Conservation (phyloP, 1,140 invertebrate species). For the Phortica variegata region DNA sequence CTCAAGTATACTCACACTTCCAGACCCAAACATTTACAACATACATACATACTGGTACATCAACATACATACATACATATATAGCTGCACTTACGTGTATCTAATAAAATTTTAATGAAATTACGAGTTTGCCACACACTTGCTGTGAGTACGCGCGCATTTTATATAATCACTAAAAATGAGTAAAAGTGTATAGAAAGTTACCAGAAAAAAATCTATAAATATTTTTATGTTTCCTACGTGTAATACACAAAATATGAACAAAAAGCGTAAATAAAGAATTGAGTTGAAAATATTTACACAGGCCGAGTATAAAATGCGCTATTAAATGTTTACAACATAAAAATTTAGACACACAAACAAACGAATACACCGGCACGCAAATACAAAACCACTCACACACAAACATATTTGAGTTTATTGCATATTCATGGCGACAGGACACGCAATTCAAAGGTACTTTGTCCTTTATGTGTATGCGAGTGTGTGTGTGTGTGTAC, state of each 20-base stretch:
- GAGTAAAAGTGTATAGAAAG: no score
- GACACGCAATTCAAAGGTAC: constrained; percentile 15
- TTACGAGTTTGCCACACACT: constrained; percentile 30
- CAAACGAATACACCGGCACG: no score
- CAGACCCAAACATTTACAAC: background rate
- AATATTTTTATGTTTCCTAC: constrained; percentile 45
- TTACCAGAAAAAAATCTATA: constrained; percentile 20
- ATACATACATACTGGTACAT: constrained; percentile 1
- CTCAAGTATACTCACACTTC: no score
- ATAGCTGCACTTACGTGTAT: no score
- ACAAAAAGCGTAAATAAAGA: background rate
- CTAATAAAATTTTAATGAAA: constrained; percentile 55
- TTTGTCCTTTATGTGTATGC: background rate
- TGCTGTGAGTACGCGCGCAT: constrained; percentile 23
- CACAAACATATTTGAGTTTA: constrained; percentile 17
- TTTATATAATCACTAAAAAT: constrained; percentile 39
- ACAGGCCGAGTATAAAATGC: background rate
- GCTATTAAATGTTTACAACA: background rate
- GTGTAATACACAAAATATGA: constrained; percentile 16
- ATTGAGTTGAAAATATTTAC: background rate
- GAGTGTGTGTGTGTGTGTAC: constrained; percentile 4
- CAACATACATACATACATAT: background rate
- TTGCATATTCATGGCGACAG: constrained; percentile 25
- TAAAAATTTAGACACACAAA: no score
- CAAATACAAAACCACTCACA: no score